Evolutionary conservation across 2,888 invertebrate species (phyloP).

Genomic region (Ormia ochracea): DNA sequence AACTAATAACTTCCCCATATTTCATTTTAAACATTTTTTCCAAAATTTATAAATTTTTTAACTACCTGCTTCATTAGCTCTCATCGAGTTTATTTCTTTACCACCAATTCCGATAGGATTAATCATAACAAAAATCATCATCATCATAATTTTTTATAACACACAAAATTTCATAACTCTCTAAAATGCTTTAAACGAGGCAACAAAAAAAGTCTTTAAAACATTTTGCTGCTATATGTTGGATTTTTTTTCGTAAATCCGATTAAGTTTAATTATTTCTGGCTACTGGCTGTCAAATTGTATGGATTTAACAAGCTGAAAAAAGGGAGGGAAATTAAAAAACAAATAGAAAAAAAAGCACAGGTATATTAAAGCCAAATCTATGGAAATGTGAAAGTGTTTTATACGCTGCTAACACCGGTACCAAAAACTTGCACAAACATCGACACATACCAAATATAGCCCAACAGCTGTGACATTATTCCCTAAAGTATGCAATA

Average conservation of each 20-base stretch:
- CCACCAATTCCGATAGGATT: slow-evolving; percentile 19
- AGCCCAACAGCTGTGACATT: slow-evolving; percentile 58
- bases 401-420: slow-evolving; percentile 46
- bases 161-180: slow-evolving; percentile 8
- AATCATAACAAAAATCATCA: slow-evolving; percentile 52
- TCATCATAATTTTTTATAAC: slow-evolving; percentile 24
- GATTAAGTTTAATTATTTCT: slow-evolving; percentile 65
- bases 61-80: slow-evolving; percentile 13
- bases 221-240: neutral
- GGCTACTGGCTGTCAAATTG: slow-evolving; percentile 63
- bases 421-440: neutral
- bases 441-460: neutral
- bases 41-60: slow-evolving; percentile 9
- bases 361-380: slow-evolving; percentile 54
- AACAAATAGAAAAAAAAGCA: slow-evolving; percentile 4
- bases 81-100: slow-evolving; percentile 1
- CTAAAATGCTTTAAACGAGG: neutral
- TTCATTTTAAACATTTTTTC: neutral
- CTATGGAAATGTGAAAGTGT: slow-evolving; percentile 58
- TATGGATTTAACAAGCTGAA: slow-evolving; percentile 46
- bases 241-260: slow-evolving; percentile 55
- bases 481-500: slow-evolving; percentile 58
- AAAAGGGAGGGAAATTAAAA: slow-evolving; percentile 19
- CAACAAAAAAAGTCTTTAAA: neutral
- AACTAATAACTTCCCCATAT: neutral